phyloP scores from a whole-genome alignment of 64 coral and sea anemone genomes.

The Dendrophyllia cribrosa region DNA sequence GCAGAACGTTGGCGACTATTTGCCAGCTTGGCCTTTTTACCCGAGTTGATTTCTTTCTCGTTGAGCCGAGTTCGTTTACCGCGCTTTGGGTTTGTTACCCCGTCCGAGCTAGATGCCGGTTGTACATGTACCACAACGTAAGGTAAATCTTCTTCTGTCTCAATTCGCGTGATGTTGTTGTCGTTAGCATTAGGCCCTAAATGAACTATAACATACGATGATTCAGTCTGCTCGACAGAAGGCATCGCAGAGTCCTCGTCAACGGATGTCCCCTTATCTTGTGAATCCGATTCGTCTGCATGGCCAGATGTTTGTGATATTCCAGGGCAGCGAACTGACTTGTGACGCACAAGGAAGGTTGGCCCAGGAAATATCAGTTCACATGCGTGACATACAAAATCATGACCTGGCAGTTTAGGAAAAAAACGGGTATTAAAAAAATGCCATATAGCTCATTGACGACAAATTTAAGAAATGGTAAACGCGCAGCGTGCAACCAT shows the following conservation, averaged over 20 bases:
- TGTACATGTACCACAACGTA: conserved; percentile 21
- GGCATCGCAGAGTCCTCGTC: neutral
- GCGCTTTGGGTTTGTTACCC: neutral
- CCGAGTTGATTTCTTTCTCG: neutral
- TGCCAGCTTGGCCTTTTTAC: neutral
- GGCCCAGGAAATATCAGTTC: neutral
- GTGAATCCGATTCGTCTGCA: neutral
- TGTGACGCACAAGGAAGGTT: conserved; percentile 26
- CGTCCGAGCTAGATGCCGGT: neutral
- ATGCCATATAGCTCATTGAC: too few species aligned
- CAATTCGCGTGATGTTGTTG: neutral
- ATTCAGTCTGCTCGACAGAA: neutral
- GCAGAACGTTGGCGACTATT: neutral
- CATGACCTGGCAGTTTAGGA: conserved; percentile 12
- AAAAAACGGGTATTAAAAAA: neutral
- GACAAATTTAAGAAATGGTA: too few species aligned
- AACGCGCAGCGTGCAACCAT: too few species aligned
- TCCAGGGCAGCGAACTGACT: conserved; percentile 28
- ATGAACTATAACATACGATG: conserved; percentile 17
- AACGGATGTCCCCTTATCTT: neutral
- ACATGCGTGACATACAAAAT: neutral
- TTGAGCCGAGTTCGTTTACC: neutral
- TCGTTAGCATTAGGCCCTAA: neutral
- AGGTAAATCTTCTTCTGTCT: conserved; percentile 7
- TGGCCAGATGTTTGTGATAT: neutral